A percentile compares a stretch with the other conserved stretches of the same genome.
Evolutionary conservation across 2,888 invertebrate species (phyloP).

Genomic region (Ctenicera cuprea): DNA sequence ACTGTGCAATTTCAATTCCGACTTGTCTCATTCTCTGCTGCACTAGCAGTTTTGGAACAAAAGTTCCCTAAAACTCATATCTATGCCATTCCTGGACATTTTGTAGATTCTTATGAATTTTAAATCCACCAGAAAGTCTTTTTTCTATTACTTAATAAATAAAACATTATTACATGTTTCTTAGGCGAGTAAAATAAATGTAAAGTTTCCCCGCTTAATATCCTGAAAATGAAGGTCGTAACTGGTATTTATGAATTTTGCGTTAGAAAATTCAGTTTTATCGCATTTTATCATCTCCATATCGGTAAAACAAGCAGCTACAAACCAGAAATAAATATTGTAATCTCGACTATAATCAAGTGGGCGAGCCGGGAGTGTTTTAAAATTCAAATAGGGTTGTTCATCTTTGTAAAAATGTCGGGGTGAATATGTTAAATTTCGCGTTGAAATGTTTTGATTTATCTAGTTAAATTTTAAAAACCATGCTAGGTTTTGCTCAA

Average conservation of each 20-base stretch:
- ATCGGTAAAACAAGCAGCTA: slow-evolving; percentile 45
- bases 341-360: slow-evolving; percentile 63
- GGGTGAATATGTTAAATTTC: slow-evolving; percentile 59
- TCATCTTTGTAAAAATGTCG: slow-evolving; percentile 65
- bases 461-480: slow-evolving; percentile 40
- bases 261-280: slow-evolving; percentile 25
- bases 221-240: slow-evolving; percentile 11
- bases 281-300: slow-evolving; percentile 37
- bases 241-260: slow-evolving; percentile 25
- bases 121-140: background rate
- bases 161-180: background rate
- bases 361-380: slow-evolving; percentile 60
- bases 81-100: no score
- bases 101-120: no score
- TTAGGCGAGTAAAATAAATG: background rate
- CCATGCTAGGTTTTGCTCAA: slow-evolving; percentile 27
- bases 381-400: slow-evolving; percentile 66
- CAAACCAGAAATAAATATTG: slow-evolving; percentile 61
- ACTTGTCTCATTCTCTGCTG: slow-evolving; percentile 59
- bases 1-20: slow-evolving; percentile 64
- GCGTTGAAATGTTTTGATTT: slow-evolving; percentile 56
- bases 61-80: no score
- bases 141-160: background rate
- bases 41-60: slow-evolving; percentile 5
- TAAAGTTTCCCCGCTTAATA: background rate